Base-by-base conservation (phyloP, 2,888 invertebrate genomes). In the Disparrhopalites patrizii region DNA sequence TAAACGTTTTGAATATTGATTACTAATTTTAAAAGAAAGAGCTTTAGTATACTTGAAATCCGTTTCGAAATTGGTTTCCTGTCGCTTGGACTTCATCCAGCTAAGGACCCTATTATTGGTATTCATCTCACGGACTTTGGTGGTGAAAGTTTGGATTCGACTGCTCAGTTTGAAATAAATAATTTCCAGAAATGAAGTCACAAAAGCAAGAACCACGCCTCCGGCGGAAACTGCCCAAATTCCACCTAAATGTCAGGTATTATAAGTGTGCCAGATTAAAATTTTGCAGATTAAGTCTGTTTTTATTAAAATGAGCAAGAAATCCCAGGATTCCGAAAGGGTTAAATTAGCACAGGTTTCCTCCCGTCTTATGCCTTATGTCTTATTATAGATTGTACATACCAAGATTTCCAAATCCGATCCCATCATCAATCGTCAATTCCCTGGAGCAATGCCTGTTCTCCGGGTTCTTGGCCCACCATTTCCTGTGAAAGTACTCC, bases 361-460 rank as follows among this genome's bases (percentile, higher is more conserved):
- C 10, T 40, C 10, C 20, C n/a, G n/a, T 40, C 10, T 40, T 10
- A 40, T 51, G 51, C 3, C 18, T 25, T 8, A 15, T 51, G 20
- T 23, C 25, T 51, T 3, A 15, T 15, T 3, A 3, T 5, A 13
- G 38, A 25, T 36, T 38, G 27, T 10, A n/a, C 74, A 66, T 71
- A 38, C 94, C 97, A 72, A 98, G 97, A 79, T 97, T 97, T 77
- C 93, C 89, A 66, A 97, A 95, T 66, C 93, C 93, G 77, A 98
- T 98, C 51, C 98, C 97, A 77, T 96, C 96, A 1, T 91, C 91
- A 77, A 95, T 93, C 77, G 93, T 91, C 77, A 93, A 91, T 58
- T 90, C 88, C 73, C 90, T 88, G 75, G 91, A 90, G 76, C 93
- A 93, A 63, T 81, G 81, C 70, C 85, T 85, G 76, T 85, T 85